Percentiles rank a stretch among this genome's conserved stretches.
Conservation (phyloP, 1,140 invertebrate genomes). For the Pemphigus obesinymphae region DNA sequence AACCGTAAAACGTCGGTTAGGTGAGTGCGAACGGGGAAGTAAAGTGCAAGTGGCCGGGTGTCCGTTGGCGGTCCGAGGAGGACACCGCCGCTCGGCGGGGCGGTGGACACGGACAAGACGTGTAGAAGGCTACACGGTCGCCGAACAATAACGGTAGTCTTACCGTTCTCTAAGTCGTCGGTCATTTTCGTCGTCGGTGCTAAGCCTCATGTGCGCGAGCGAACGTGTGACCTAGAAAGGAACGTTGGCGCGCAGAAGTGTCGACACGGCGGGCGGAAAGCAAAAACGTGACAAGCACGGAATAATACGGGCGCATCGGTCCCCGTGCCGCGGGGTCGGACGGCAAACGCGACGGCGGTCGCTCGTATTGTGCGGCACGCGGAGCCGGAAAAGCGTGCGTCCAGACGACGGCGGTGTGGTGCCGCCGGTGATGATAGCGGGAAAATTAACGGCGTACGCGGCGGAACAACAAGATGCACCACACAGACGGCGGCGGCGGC, state of each 20-base stretch:
- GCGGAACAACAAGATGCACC: no score
- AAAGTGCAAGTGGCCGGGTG: no score
- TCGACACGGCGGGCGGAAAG: background rate
- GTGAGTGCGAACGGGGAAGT: no score
- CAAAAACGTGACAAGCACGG: background rate
- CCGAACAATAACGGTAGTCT: no score
- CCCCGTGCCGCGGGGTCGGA: background rate
- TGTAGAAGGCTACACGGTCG: background rate
- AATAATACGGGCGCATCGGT: background rate
- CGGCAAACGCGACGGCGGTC: background rate
- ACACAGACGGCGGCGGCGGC: background rate
- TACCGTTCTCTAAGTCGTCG: constrained; percentile 6
- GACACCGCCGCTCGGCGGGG: background rate
- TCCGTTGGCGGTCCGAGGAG: no score
- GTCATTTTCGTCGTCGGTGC: background rate
- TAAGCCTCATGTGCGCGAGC: background rate
- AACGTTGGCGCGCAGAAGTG: constrained; percentile 11
- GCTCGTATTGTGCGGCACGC: background rate
- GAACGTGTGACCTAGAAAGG: background rate
- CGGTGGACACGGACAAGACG: no score
- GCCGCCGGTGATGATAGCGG: background rate
- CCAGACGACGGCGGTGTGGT: background rate
- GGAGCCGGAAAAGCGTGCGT: background rate
- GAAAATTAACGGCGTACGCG: background rate
- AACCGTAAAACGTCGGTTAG: background rate